phyloP scores from a whole-genome alignment of 1,140 invertebrate genomes.

The Eumaeus atala region DNA sequence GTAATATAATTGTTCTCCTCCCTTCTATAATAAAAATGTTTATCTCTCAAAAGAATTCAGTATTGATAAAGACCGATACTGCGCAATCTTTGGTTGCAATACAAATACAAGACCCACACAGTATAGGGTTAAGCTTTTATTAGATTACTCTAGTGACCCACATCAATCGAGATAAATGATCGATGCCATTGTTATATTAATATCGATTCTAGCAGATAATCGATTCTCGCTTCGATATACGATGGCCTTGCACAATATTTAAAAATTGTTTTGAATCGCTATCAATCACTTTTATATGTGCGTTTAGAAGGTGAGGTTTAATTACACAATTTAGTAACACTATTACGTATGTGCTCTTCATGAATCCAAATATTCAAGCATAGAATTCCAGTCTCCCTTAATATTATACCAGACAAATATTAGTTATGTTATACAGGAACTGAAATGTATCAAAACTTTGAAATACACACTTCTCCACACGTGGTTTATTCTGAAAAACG shows the following conservation, averaged over 20 bases:
- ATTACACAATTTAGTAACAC: background rate
- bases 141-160: conserved; percentile 39
- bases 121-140: background rate
- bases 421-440: too few species aligned
- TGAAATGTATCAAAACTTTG: too few species aligned
- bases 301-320: conserved; percentile 14
- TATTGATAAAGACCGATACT: conserved; percentile 2
- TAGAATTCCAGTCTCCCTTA: too few species aligned
- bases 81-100: background rate
- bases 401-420: too few species aligned
- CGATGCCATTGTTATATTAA: conserved; percentile 32
- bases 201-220: conserved; percentile 25
- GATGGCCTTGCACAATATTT: conserved; percentile 15
- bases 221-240: conserved; percentile 26
- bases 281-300: conserved; percentile 16
- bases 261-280: conserved; percentile 19
- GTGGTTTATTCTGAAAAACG: too few species aligned
- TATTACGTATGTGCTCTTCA: too few species aligned
- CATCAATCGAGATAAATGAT: conserved; percentile 41
- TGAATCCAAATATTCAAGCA: too few species aligned
- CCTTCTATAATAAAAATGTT: too few species aligned
- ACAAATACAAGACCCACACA: conserved; percentile 10
- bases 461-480: too few species aligned
- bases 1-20: too few species aligned
- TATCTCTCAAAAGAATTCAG: too few species aligned